phyloP scores from a whole-genome alignment of 2,113 vertebrate species.

The Lichenostomus cassidix region DNA sequence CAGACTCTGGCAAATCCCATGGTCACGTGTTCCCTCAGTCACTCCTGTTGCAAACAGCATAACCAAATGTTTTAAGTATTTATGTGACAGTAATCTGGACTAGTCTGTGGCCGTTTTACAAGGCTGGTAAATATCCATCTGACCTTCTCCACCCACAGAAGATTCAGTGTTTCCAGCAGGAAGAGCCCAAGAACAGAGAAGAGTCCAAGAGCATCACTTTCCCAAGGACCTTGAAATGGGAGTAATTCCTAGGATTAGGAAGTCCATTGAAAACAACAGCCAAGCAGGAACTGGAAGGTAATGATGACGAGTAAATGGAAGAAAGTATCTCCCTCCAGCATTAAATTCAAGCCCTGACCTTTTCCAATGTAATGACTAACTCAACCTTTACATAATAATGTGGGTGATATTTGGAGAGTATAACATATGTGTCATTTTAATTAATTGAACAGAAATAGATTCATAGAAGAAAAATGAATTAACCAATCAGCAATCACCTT shows the following conservation, averaged over 20 bases:
- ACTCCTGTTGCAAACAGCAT: not conserved
- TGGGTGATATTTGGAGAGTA: conserved; percentile 70
- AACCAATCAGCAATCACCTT: conserved; percentile 47
- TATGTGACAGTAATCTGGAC: not conserved
- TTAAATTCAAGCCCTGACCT: conserved; percentile 68
- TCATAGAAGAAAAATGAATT: conserved; percentile 62
- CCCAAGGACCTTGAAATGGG: not conserved
- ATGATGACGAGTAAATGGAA: conserved; percentile 35
- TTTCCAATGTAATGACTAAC: conserved; percentile 67
- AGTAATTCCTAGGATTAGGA: not conserved
- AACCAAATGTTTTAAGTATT: not conserved
- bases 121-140: not conserved
- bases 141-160: not conserved
- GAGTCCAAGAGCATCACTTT: not conserved
- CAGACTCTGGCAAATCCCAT: not conserved
- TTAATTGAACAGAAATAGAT: conserved; percentile 74
- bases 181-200: not conserved
- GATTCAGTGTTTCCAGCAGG: not conserved
- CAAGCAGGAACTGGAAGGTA: not conserved
- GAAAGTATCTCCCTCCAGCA: conserved; percentile 54
- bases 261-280: not conserved
- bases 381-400: conserved; percentile 71
- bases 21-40: not conserved
- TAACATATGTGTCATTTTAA: conserved; percentile 69
- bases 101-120: not conserved